Conservation (phyloP, 2,888 invertebrate species). For the Hyles lineata region DNA sequence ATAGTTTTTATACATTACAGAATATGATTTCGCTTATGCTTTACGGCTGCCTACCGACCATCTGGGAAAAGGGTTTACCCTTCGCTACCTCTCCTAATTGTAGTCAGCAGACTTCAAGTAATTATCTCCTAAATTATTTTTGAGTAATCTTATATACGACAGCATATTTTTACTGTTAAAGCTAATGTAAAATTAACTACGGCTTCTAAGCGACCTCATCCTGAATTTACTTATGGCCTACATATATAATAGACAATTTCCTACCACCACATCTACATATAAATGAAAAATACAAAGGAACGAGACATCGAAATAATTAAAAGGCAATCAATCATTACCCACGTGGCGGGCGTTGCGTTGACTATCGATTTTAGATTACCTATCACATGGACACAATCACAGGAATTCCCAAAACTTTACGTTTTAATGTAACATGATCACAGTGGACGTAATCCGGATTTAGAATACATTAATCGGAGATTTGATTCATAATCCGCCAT, state of each 20-base stretch:
- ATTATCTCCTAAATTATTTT: no score
- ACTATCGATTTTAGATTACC: conserved; percentile 15
- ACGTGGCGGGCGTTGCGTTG: neutral
- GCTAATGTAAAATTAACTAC: no score
- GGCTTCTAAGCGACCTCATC: no score
- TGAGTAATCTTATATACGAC: no score
- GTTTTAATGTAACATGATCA: conserved; percentile 10
- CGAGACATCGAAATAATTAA: conserved; percentile 20
- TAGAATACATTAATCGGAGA: neutral
- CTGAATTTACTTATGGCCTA: neutral
- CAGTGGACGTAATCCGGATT: neutral
- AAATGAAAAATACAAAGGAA: neutral
- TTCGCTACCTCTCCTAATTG: no score
- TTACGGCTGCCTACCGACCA: no score
- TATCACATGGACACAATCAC: conserved; percentile 11
- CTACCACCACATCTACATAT: neutral
- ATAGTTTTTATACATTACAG: no score
- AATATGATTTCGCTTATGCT: no score
- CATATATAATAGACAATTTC: neutral
- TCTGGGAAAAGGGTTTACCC: no score
- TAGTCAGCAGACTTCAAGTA: no score
- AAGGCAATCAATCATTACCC: conserved; percentile 13
- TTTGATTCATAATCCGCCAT: neutral
- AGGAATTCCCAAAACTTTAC: conserved; percentile 10
- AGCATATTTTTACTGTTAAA: no score